Base-by-base conservation (phyloP, 2,888 invertebrate species). In the Halictus ligatus region DNA sequence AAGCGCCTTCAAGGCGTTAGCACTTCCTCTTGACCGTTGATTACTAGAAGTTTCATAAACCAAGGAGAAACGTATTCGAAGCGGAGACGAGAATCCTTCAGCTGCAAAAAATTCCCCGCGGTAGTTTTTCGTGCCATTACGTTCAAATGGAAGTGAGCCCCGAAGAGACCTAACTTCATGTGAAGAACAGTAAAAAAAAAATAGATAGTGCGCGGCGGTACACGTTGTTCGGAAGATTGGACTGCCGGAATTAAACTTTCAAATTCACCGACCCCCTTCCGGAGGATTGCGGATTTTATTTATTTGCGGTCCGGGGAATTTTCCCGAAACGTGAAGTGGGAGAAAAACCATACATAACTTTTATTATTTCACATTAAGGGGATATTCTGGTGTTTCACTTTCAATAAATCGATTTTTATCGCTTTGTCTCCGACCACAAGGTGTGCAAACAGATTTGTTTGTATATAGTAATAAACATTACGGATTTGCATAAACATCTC, bases 31-130 rank as follows among this genome's bases (percentile, higher is more conserved):
- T 78, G 81, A 46, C 81, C 80, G 80, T 82, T 77, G 83, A 86
- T 89, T 91, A 85, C 81, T 80, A 48, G 83, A 89, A 91, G 72
- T 90, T 91, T 85, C 90, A 80, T 87, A 84, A 88, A 90, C 90
- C 84, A 78, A 84, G 60, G 46, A 67, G 74, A 74, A 88, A 85
- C 85, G 85, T 85, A 89, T 60, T 80, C 77, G 60, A 75, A 80
- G 46, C 40, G 35, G 60, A 72, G 78, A 85, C 71, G 46, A 73
- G 78, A 83, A 83, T 83, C 78, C 78, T 77, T 79, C 76, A 58
- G 77, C 77, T 76, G 79, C 46, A 67, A 79, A 77, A 84, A 78
- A 77, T 81, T 72, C 48, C 78, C n/a, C 48, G 64, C 64, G 29
- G 29, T 85, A 35, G 64, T 84, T 81, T 83, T 46, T 78, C 73